phyloP scores from a whole-genome alignment of 2,888 invertebrate genomes.

The Abscondita cerata region DNA sequence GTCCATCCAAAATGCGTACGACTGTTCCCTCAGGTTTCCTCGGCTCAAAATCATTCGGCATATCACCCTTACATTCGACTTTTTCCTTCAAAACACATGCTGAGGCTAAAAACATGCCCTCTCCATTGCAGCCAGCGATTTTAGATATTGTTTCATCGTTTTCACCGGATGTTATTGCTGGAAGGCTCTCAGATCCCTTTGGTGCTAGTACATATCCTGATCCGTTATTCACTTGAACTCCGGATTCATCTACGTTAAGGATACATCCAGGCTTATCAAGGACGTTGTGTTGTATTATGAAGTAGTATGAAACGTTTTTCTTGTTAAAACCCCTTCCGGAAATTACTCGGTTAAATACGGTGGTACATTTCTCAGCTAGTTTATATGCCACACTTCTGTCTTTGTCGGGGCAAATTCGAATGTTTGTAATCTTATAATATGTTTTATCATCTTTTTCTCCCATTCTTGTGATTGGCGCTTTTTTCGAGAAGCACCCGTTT shows the following conservation, averaged over 20 bases:
- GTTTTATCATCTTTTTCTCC: background rate
- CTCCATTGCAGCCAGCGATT: background rate
- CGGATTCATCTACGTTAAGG: background rate
- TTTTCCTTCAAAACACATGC: background rate
- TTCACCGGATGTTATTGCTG: background rate
- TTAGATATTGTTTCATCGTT: background rate
- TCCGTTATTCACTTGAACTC: background rate
- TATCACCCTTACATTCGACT: background rate
- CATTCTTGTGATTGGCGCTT: too few relatives aligned
- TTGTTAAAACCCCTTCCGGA: background rate
- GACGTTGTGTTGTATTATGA: background rate
- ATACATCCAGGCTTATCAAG: background rate
- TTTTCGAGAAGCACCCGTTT: too few relatives aligned
- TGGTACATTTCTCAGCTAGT: background rate
- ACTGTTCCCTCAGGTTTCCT: background rate
- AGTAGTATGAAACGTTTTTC: background rate
- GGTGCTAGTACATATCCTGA: background rate
- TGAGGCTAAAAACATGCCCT: background rate
- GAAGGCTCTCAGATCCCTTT: background rate
- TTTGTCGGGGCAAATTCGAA: background rate
- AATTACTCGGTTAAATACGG: background rate
- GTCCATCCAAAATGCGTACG: background rate
- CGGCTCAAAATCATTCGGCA: background rate
- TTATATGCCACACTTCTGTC: background rate
- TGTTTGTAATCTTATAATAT: background rate